phyloP scores from a whole-genome alignment of 1,140 invertebrate species.

The Ctenoplectra terminalis region DNA sequence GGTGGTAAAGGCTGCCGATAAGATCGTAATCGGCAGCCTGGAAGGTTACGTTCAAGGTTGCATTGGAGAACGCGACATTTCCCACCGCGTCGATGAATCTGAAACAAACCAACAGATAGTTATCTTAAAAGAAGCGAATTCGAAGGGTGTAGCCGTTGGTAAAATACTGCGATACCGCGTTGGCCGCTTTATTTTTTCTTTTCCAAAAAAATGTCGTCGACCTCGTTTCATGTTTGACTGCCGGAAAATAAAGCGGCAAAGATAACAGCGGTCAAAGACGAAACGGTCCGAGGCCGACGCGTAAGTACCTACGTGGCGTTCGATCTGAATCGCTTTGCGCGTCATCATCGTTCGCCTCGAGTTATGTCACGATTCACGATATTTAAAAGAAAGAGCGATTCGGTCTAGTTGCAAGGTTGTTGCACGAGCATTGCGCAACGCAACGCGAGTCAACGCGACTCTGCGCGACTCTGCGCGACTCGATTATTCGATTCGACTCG shows the following conservation, averaged over 20 bases:
- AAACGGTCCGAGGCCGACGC: background rate
- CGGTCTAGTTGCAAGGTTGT: slow-evolving; percentile 15
- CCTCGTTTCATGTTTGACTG: background rate
- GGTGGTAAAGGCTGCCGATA: background rate
- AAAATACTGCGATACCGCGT: too few species aligned
- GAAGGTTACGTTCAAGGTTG: too few species aligned
- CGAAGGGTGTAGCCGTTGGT: background rate
- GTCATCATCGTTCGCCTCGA: background rate
- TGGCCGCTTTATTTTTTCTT: too few species aligned
- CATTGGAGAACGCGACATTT: background rate
- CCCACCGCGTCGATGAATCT: slow-evolving; percentile 5
- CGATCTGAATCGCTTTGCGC: background rate
- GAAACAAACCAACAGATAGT: slow-evolving; percentile 23
- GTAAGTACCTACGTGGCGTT: slow-evolving; percentile 13
- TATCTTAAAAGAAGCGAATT: background rate
- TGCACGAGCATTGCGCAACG: slow-evolving; percentile 10
- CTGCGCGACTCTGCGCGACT: background rate
- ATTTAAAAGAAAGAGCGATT: slow-evolving; percentile 29
- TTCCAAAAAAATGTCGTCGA: background rate
- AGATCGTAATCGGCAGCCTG: background rate
- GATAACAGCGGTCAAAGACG: background rate
- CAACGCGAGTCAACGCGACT: background rate
- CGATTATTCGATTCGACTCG: too few species aligned
- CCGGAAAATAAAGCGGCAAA: background rate
- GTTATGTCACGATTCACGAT: slow-evolving; percentile 18